Percentiles rank a stretch among this genome's conserved stretches.
These are phyloP conservation scores for Agapornis roseicollis DNA, from an alignment of 2,113 vertebrate species.

Conservation along the genomic window DNA sequence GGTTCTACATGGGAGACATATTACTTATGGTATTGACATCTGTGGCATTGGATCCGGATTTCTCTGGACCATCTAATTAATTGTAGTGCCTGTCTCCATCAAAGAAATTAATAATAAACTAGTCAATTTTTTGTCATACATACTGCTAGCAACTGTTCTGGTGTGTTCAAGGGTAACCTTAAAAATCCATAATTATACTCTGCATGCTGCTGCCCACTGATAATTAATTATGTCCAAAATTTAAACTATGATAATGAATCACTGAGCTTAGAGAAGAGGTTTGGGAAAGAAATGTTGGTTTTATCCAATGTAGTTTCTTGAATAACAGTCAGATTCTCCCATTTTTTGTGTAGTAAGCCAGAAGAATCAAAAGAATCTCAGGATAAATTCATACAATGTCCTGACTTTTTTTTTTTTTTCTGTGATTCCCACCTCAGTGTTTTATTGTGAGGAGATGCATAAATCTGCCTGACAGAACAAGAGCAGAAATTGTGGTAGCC, in stretches of 20 bases:
- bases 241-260: background rate
- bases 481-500: background rate
- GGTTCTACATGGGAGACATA: background rate
- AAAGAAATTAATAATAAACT: background rate
- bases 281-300: background rate
- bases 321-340: background rate
- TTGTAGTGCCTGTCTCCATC: background rate
- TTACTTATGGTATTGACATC: background rate
- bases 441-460: background rate
- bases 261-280: background rate
- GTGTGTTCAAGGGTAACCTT: background rate
- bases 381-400: background rate
- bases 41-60: background rate
- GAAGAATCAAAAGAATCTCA: background rate
- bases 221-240: background rate
- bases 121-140: background rate
- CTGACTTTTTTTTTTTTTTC: background rate
- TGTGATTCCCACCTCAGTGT: background rate
- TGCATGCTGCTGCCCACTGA: background rate
- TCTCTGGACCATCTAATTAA: background rate
- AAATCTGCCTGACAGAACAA: background rate
- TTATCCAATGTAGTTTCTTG: background rate
- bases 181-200: background rate
- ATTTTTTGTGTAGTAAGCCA: background rate
- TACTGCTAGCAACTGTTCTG: background rate